Evolutionary conservation across 1,140 invertebrate species (phyloP).

Genomic region (Archegozetes longisetosus): DNA sequence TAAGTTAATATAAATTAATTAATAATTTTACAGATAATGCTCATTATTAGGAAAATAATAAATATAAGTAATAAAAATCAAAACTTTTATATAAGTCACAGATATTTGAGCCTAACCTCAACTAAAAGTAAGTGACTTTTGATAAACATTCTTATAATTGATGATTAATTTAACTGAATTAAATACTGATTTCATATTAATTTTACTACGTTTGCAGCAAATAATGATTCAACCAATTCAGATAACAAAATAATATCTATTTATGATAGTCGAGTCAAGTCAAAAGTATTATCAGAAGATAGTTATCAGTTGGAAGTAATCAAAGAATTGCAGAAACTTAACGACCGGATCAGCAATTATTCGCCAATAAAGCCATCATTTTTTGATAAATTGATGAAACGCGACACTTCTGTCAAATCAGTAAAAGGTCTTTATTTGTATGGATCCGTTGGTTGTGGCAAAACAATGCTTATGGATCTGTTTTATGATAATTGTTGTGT

Average conservation of each 20-base stretch:
- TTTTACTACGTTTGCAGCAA: no score
- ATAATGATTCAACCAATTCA: no score
- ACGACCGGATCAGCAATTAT: background rate
- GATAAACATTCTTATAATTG: no score
- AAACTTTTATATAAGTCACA: no score
- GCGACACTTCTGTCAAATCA: background rate
- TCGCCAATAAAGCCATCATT: background rate
- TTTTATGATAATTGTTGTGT: slow-evolving; percentile 63
- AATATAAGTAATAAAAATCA: no score
- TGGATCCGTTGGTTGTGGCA: slow-evolving; percentile 57
- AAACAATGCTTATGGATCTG: slow-evolving; percentile 98
- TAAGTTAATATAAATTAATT: no score
- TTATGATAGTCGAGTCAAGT: slow-evolving; percentile 1
- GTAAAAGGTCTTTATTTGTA: slow-evolving; percentile 36
- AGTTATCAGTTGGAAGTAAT: slow-evolving; percentile 2
- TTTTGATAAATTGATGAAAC: background rate
- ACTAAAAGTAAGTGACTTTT: no score
- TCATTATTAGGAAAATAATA: no score
- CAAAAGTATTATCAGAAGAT: background rate
- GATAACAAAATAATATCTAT: background rate
- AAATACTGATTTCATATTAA: no score
- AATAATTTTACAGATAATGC: no score
- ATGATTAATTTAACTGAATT: no score
- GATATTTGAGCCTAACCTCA: no score
- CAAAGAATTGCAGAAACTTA: background rate